phyloP scores from a whole-genome alignment of 2,113 vertebrate species.

The Uropsilus gracilis region DNA sequence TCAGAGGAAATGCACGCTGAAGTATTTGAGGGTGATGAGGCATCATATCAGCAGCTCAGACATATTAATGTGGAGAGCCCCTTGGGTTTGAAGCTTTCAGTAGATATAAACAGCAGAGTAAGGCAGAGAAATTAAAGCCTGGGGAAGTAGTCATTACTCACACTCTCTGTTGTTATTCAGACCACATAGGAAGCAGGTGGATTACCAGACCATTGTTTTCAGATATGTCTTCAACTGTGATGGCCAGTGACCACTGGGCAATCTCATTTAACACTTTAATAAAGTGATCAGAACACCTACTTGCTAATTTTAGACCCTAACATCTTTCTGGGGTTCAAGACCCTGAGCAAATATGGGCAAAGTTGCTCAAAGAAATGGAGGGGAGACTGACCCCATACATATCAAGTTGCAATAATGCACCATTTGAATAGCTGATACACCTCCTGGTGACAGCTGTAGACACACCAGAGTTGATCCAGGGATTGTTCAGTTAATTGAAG shows the following conservation, averaged over 20 bases:
- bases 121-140: not conserved
- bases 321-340: conserved; percentile 14
- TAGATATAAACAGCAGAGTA: not conserved
- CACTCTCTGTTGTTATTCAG: not conserved
- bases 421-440: not conserved
- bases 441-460: conserved; percentile 54
- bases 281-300: not conserved
- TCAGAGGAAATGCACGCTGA: not conserved
- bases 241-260: not conserved
- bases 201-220: not conserved
- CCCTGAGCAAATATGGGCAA: conserved; percentile 7
- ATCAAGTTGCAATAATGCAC: not conserved
- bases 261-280: conserved; percentile 2
- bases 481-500: conserved; percentile 54
- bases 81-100: not conserved
- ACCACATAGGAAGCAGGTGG: not conserved
- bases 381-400: not conserved
- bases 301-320: conserved; percentile 27
- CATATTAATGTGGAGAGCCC: not conserved
- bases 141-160: not conserved
- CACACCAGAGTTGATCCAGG: not conserved
- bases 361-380: not conserved
- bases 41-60: not conserved
- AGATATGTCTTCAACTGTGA: not conserved
- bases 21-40: not conserved